Base-by-base conservation (phyloP, 2,797 vertebrate genomes). In the Rhincodon typus region DNA sequence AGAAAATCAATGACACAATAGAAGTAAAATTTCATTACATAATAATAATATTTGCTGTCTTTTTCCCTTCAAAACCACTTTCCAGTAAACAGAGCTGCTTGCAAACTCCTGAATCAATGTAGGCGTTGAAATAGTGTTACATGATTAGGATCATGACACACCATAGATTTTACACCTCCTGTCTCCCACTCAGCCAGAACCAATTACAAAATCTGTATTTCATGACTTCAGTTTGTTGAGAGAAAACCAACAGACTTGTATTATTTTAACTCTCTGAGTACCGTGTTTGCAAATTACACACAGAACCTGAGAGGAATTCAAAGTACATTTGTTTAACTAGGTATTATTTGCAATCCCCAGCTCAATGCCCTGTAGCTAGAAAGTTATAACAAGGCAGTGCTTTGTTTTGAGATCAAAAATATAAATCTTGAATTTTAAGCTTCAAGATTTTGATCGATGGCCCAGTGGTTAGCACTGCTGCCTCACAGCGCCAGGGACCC, bases 151-250 rank as follows among this genome's bases (percentile, higher is more conserved):
- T 95, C 70, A 77, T 95, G 94, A 53, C 70, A 77, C 94, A 77
- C 94, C 70, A 95, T 95, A 53, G 94, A 74, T 95, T 95, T 77
- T 95, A 95, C 94, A 77, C 70, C 67, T 94, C 50, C 94, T 95
- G n/a, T 95, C 94, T 95, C 94, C 69, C 70, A 95, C 94, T 95
- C 94, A 95, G 70, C 23, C 69, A 95, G 94, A 77, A 95, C 94
- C 46, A 95, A 95, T 95, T 50, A 94, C 66, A 46, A 53, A 42
- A 53, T 94, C 70, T 34, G 27, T 53, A 38, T 74, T 94, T 34
- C 34, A 53, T 66, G 21, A 50, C 70, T 74, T 95, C 30, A 77
- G 94, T 95, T 53, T 74, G 70, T 57, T 34, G 46, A 23, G 91
- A 19, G 70, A 94, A 94, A 95, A 72, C 70, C 70, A 95, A 77